Evolutionary conservation across 1,140 invertebrate genomes (phyloP).

Genomic region (Aethina tumida): DNA sequence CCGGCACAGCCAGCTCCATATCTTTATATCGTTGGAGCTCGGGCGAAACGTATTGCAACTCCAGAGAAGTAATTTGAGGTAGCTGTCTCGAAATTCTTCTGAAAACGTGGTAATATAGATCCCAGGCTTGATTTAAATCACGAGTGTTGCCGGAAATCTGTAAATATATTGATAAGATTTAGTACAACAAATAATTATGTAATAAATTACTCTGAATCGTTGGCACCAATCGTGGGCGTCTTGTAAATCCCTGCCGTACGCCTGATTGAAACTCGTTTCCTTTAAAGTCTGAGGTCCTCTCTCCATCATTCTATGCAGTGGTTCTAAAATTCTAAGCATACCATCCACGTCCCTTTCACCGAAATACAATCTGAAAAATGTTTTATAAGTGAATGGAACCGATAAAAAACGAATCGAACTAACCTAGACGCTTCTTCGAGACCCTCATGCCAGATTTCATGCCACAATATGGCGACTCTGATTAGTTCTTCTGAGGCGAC

Average conservation of each 20-base stretch:
- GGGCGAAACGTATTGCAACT: slow-evolving; percentile 93
- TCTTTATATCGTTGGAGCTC: slow-evolving; percentile 81
- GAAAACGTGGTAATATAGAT: slow-evolving; percentile 97
- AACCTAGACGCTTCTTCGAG: slow-evolving; percentile 86
- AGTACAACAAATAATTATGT: background rate
- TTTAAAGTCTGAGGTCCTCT: slow-evolving; percentile 90
- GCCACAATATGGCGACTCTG: slow-evolving; percentile 96
- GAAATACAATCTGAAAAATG: slow-evolving; percentile 68
- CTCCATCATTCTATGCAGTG: slow-evolving; percentile 89
- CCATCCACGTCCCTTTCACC: slow-evolving; percentile 89
- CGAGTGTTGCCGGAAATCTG: slow-evolving; percentile 68
- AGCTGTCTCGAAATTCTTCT: slow-evolving; percentile 89
- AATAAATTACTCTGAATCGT: slow-evolving; percentile 57
- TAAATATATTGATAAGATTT: slow-evolving; percentile 9
- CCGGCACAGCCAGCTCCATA: slow-evolving; percentile 89
- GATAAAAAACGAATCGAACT: background rate
- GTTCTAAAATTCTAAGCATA: slow-evolving; percentile 93
- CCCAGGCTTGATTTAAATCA: slow-evolving; percentile 97
- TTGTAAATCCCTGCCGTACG: slow-evolving; percentile 86
- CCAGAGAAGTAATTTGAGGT: slow-evolving; percentile 77
- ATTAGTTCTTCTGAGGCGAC: slow-evolving; percentile 96
- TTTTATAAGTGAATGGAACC: background rate
- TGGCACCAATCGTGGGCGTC: slow-evolving; percentile 94
- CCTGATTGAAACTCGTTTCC: slow-evolving; percentile 93
- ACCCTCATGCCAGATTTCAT: slow-evolving; percentile 98